Base-by-base conservation (phyloP, 2,113 vertebrate genomes). In the Ondatra zibethicus region DNA sequence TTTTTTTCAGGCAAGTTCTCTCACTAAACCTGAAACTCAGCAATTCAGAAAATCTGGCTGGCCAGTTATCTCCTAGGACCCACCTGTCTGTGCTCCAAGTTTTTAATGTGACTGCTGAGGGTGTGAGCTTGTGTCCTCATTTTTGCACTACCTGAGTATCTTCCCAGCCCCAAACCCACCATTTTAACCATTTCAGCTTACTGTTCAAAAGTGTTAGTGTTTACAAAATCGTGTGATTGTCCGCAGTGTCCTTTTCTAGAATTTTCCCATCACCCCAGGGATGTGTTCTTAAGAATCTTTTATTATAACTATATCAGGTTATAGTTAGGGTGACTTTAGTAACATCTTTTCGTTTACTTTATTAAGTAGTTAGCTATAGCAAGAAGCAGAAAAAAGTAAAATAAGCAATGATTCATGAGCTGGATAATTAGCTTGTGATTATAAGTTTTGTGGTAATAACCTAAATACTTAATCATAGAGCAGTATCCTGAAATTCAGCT, bases 391-490 rank as follows among this genome's bases (percentile, higher is more conserved):
- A 58, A 65, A 92, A 70, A 33, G 39, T 63, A 84, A 72, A 66
- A 7, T 78, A 81, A 52, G 50, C 73, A 12, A 0, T 90, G 78
- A 88, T 45, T 76, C 50, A 8, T 80, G 50, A 47, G 42, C 82
- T 76, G 33, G 55, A 6, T 78, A 63, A 42, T 88, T 52, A 31
- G n/a, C 80, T 92, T 78, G 33, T 50, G 91, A 27, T 39, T 33
- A 5, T 73, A 75, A 76, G 42, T 72, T 78, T 27, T 33, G 84
- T 45, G 76, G 13, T 68, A 89, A 68, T 39, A 50, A 36, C 55
- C 84, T 89, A 42, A 75, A 89, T 76, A 70, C 23, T 73, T 89
- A 70, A 76, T 85, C 68, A 81, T 7, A 96, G 84, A 91, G n/a
- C 39, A 39, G 0, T 21, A 47, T 45, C 92, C 77, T 89, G 21